These are phyloP conservation scores for Atethmia centrago DNA, from an alignment of 2,888 invertebrate genomes.

Conservation along the genomic window DNA sequence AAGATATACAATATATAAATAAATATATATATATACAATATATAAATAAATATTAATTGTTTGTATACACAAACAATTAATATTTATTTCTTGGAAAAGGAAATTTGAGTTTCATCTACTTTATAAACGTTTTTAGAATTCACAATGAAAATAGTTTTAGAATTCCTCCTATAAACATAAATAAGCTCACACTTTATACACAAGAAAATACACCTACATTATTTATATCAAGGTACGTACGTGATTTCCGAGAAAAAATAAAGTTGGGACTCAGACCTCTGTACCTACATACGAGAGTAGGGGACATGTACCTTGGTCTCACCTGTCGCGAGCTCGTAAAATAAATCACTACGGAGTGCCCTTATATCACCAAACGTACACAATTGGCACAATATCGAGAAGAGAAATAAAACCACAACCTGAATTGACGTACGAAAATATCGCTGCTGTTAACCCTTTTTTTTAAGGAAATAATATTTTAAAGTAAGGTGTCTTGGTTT, in stretches of 20 bases:
- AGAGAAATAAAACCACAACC: conserved; percentile 68
- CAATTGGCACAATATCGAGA: conserved; percentile 72
- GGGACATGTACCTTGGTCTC: conserved; percentile 55
- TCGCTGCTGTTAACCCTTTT: background rate
- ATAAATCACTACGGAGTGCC: conserved; percentile 73
- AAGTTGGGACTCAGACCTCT: conserved; percentile 27
- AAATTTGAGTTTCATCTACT: background rate
- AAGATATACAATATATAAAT: too few species aligned
- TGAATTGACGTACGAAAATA: conserved; percentile 19
- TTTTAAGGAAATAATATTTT: background rate
- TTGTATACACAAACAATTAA: too few species aligned
- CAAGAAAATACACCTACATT: conserved; percentile 20
- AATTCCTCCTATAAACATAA: background rate
- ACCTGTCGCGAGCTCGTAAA: conserved; percentile 72
- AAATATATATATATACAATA: too few species aligned
- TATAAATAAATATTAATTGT: too few species aligned
- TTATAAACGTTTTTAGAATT: background rate
- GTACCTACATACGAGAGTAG: conserved; percentile 61
- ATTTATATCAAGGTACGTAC: conserved; percentile 31
- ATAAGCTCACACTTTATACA: conserved; percentile 15
- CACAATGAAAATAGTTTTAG: background rate
- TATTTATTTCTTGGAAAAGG: background rate
- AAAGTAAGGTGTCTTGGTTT: background rate
- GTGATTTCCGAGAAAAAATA: conserved; percentile 54
- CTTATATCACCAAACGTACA: conserved; percentile 68